Percentiles rank a stretch among this genome's conserved stretches.
Conservation (phyloP, 2,888 invertebrate genomes). For the Mellilla xanthometata region DNA sequence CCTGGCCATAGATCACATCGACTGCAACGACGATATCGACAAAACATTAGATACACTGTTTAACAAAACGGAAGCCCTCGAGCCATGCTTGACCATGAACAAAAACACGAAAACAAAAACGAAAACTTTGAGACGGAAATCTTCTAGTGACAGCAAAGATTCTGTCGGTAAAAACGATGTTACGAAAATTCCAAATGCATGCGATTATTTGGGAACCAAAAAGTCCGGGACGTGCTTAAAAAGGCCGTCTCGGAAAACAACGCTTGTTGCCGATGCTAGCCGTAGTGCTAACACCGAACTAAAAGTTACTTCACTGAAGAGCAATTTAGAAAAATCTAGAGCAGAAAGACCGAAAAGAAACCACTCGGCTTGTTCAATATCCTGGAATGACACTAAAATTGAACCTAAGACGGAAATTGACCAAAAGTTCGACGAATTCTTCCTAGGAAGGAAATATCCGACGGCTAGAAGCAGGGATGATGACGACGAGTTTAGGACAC, state of each 20-base stretch:
- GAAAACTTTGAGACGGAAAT: constrained; percentile 34
- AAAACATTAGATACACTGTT: constrained; percentile 35
- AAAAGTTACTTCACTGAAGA: constrained; percentile 44
- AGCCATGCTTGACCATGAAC: constrained; percentile 23
- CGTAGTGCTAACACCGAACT: constrained; percentile 35
- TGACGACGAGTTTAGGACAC: constrained; percentile 65
- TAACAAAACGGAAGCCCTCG: constrained; percentile 33
- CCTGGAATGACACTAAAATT: constrained; percentile 70
- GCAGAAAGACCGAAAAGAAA: constrained; percentile 59
- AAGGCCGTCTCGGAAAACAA: constrained; percentile 37
- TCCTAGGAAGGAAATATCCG: constrained; percentile 50
- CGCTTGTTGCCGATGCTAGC: constrained; percentile 28
- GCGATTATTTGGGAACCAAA: constrained; percentile 28
- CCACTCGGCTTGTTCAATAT: constrained; percentile 74
- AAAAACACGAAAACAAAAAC: constrained; percentile 30
- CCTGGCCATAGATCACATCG: constrained; percentile 56
- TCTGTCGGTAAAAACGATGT: constrained; percentile 30
- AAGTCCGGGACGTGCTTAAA: constrained; percentile 43
- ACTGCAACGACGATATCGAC: constrained; percentile 41
- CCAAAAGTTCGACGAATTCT: constrained; percentile 66
- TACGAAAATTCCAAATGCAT: constrained; percentile 22
- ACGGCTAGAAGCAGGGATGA: constrained; percentile 35
- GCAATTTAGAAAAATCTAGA: constrained; percentile 48
- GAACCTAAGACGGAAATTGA: constrained; percentile 61
- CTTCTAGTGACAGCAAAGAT: constrained; percentile 37